Base-by-base conservation (phyloP, 2,888 invertebrate species). In the Torymus texanus region DNA sequence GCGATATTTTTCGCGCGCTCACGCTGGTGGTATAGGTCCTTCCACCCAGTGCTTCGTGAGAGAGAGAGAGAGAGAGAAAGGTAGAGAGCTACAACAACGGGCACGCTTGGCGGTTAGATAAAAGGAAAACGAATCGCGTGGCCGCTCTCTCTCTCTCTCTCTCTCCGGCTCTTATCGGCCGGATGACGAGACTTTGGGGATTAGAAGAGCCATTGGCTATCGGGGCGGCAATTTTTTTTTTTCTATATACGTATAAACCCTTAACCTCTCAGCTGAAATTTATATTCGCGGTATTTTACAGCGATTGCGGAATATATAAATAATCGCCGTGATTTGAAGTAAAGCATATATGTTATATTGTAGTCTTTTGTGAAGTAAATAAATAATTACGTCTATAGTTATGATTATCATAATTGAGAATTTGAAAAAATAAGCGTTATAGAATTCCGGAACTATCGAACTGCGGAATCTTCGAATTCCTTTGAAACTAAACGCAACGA, bases 381-480 rank as follows among this genome's bases (percentile, higher is more conserved):
- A 29, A 29, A 29, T 29, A 3, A 29, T 29, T 29, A 5, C 29
- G 29, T 29, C 4, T 29, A 29, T 29, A 29, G 5, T 29, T 29
- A 5, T 29, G 29, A 29, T 29, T 29, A 29, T 29, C 29, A 29
- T 29, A 29, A 29, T 29, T 29, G 29, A 29, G 5, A 5, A 5
- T 29, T 29, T 29, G 29, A 29, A 29, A 29, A 29, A 29, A 29
- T 29, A 29, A 29, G 5, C 29, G 29, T 29, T 29, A 29, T 29
- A 29, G 29, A 29, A 29, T 29, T 29, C 5, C 29, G 3, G 2
- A 29, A 29, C 29, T 29, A 29, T 29, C 5, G n/a, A 8, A 13
- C 59, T 10, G 2, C 12, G 4, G 55, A 66, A 66, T 75, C 65
- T 71, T 53, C 53, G 70, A 70, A 79, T 79, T 79, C 75, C 61